Percentiles rank a stretch among this genome's conserved stretches.
phyloP scores from a whole-genome alignment of 2,888 invertebrate species.

The Camponotus fellah region DNA sequence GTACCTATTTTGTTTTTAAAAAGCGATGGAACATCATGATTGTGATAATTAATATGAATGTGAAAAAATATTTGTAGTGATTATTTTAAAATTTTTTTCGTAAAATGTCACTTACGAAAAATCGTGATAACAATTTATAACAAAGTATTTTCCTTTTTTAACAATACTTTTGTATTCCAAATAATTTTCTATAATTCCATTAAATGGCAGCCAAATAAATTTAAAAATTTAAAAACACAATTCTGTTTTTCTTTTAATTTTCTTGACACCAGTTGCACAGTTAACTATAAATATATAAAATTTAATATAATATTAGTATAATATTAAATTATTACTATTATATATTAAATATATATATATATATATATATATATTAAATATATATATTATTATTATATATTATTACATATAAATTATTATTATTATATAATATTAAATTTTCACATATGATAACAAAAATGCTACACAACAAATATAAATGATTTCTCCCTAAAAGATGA shows the following conservation, averaged over 20 bases:
- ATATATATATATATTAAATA: too few species aligned
- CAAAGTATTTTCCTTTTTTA: background rate
- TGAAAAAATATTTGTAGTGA: background rate
- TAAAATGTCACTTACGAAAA: background rate
- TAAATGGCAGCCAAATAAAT: background rate
- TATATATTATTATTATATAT: too few species aligned
- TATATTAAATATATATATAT: too few species aligned
- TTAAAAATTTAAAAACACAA: background rate
- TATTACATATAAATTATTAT: too few species aligned
- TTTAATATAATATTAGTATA: too few species aligned
- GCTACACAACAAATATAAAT: background rate
- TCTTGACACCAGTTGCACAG: background rate
- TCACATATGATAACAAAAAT: background rate
- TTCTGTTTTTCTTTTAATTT: background rate
- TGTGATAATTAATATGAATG: background rate
- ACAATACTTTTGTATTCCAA: background rate
- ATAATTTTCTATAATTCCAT: background rate
- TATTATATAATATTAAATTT: background rate
- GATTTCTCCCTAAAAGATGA: background rate
- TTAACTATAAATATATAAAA: background rate
- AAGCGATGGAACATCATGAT: background rate
- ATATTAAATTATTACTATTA: too few species aligned
- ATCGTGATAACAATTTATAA: background rate
- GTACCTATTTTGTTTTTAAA: background rate
- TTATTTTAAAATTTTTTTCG: background rate